Conservation (phyloP, 2,888 invertebrate genomes). For the Gasteruption jaculator region DNA sequence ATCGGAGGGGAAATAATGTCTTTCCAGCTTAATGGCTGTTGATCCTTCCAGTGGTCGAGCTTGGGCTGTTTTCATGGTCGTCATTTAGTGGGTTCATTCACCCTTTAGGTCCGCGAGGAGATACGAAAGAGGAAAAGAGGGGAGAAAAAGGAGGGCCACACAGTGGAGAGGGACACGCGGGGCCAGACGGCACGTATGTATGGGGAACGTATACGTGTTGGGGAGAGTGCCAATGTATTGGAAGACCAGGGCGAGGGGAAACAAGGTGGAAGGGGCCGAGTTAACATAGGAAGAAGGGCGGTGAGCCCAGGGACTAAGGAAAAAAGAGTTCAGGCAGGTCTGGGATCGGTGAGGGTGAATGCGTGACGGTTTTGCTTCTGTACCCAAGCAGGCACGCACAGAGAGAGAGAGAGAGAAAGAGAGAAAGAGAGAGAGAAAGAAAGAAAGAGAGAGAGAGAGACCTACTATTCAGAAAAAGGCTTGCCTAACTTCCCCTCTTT, state of each 20-base stretch:
- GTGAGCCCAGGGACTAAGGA: constrained; percentile 34
- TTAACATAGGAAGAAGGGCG: constrained; percentile 25
- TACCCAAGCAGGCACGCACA: neutral
- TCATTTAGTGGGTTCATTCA: constrained; percentile 53
- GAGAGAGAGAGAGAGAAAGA: constrained; percentile 3
- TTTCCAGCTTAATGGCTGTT: too few relatives aligned
- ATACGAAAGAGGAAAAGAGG: constrained; percentile 12
- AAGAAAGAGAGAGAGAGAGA: constrained; percentile 4
- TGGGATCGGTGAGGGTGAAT: constrained; percentile 43
- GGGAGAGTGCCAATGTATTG: constrained; percentile 15
- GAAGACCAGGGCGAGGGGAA: constrained; percentile 18
- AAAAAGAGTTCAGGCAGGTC: constrained; percentile 46
- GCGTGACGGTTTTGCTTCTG: constrained; percentile 36
- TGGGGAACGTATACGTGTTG: constrained; percentile 28
- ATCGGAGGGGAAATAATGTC: constrained; percentile 23
- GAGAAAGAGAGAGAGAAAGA: constrained; percentile 5
- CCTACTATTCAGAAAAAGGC: too few relatives aligned
- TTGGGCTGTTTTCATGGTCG: constrained; percentile 53
- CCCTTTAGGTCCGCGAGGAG: constrained; percentile 39
- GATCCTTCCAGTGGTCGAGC: constrained; percentile 46
- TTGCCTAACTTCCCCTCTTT: too few relatives aligned
- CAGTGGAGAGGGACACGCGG: constrained; percentile 24
- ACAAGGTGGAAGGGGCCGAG: constrained; percentile 12
- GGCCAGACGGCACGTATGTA: constrained; percentile 42
- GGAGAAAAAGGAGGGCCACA: constrained; percentile 17